These are phyloP conservation scores for Agrilus planipennis DNA, from an alignment of 1,140 invertebrate genomes.

Conservation along the genomic window DNA sequence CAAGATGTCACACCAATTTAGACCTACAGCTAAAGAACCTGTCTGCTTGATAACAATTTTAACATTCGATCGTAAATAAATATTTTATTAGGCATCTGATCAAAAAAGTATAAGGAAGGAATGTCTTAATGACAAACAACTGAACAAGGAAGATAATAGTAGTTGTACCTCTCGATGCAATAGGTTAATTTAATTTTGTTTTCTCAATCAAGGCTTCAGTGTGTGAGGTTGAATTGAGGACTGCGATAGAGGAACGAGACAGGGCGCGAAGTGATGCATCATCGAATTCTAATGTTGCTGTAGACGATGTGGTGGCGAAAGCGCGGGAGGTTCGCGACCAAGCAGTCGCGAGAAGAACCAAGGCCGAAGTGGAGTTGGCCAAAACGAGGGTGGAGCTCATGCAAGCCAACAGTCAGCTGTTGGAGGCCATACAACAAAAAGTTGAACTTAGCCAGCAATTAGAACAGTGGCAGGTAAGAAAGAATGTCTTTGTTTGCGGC, in stretches of 20 bases:
- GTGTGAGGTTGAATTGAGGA: conserved; percentile 68
- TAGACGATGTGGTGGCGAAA: conserved; percentile 69
- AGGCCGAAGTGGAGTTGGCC: conserved; percentile 76
- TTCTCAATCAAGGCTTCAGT: conserved; percentile 52
- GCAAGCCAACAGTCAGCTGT: conserved; percentile 84
- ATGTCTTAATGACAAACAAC: too few relatives aligned
- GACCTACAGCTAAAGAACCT: too few relatives aligned
- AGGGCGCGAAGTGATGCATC: conserved; percentile 59
- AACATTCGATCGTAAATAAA: too few relatives aligned
- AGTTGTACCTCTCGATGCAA: too few relatives aligned
- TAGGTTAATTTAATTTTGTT: too few relatives aligned
- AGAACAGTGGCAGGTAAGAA: conserved; percentile 84
- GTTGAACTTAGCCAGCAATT: conserved; percentile 87
- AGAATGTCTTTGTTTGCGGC: not conserved
- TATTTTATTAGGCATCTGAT: too few relatives aligned
- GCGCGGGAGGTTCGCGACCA: conserved; percentile 76
- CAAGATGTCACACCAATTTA: too few relatives aligned
- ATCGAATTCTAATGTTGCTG: conserved; percentile 51
- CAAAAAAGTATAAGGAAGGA: too few relatives aligned
- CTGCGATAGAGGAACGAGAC: conserved; percentile 70
- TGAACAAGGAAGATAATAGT: too few relatives aligned
- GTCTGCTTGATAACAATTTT: too few relatives aligned
- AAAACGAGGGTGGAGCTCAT: conserved; percentile 81
- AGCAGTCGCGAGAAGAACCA: conserved; percentile 75
- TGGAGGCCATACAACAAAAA: conserved; percentile 92